Base-by-base conservation (phyloP, 2,797 vertebrate species). In the Scarus forsteni region DNA sequence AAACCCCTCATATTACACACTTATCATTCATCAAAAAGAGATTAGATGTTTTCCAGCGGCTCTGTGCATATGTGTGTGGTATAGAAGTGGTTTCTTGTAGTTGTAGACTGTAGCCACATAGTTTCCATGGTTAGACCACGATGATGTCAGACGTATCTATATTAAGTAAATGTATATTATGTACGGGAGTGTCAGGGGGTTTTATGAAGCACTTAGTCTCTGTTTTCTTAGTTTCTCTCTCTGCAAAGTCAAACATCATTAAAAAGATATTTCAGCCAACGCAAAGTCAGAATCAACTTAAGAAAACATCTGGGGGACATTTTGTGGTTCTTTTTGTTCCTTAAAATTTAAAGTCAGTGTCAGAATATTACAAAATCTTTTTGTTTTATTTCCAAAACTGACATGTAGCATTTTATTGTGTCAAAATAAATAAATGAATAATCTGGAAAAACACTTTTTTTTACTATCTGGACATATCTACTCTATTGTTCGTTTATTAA, bases 71-170 rank as follows among this genome's bases (percentile, higher is more conserved):
- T 49, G 19, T n/a, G 27, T 55, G 50, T 39, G 16, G 35, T 45
- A n/a, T 38, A 15, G 36, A 66, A 11, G 1, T 48, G 42, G 12
- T 38, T 69, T 63, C 13, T 59, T 34, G 10, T 7, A 34, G 19
- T 59, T 34, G 10, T 7, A 34, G 19, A 27, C 7, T 13, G 13
- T n/a, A 45, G 48, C n/a, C n/a, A 44, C 53, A 59, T n/a, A 60
- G 65, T 69, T 73, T 66, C 60, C 57, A 52, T 12, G 38, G 34
- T 48, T 27, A 15, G 36, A 49, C 49, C 57, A 18, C 5, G 6
- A 51, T 61, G 51, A 65, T 44, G 45, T 70, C 46, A 54, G 4
- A 8, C 34, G 55, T 7, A 60, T 42, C 59, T 69, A 40, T 45
- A 52, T 53, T 12, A 59, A 43, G 9, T 3, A 45, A 19, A 18